Evolutionary conservation across 2,797 vertebrate species (phyloP), one percentile per base, ranked within the genome.

Genomic region (Siniperca scherzeri): DNA sequence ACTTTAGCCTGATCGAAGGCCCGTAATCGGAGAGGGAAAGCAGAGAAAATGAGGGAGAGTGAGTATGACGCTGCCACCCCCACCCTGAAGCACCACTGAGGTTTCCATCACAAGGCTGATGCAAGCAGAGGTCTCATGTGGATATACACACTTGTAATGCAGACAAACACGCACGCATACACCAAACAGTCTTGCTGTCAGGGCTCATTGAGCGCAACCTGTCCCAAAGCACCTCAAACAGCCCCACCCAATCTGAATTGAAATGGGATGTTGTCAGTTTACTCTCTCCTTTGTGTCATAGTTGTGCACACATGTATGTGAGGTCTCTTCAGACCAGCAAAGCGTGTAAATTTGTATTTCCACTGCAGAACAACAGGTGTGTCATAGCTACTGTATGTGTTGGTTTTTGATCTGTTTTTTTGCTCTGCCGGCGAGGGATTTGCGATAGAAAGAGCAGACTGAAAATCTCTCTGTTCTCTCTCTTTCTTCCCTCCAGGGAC

Each of bases 1-100:
- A 88, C 90, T 91, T 90, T 82, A 83, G 91, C 60, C 83, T 86
- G 92, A 94, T 94, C 80, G 93, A 95, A 91, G 74, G 70, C 64
- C 68, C 30, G 90, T 94, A 93, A 94, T 94, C 67, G 70, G 91
- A 93, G 92, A 93, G 61, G 74, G 74, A 75, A 71, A 74, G 80
- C 64, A 42, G 78, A 74, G 84, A 87, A 86, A 84, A 87, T 68
- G 77, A 88, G 53, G 52, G 55, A 60, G 74, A 14, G 72, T 12
- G 57, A 40, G 53, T 36, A 64, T 81, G 73, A 83, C 73, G 83
- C 86, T 38, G 46, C 90, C 10, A 9, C 77, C 78, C 79, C 79
- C 87, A 33, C 82, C 64, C 81, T 36, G 19, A 42, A 75, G 72
- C 55, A 40, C 87, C 61, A 5, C 70, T 60, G 74, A 82, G 88